A percentile compares a stretch with the other conserved stretches of the same genome.
Evolutionary conservation across 2,888 invertebrate species (phyloP).

Genomic region (Agonum fuliginosum): DNA sequence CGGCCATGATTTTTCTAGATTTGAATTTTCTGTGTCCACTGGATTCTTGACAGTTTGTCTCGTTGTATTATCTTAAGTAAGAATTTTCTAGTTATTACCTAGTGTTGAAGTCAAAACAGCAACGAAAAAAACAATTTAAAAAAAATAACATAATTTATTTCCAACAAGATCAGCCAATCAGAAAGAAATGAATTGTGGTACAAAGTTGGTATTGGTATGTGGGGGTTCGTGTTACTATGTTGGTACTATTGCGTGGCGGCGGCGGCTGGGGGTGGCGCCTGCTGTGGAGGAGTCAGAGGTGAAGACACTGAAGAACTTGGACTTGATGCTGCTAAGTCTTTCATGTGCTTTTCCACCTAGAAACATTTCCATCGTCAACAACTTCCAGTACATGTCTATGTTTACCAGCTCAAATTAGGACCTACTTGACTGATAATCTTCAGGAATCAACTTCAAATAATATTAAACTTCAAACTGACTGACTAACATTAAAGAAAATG

Average conservation of each 20-base stretch:
- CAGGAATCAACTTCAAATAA: no score
- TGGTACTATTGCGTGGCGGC: slow-evolving; percentile 55
- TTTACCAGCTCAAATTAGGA: no score
- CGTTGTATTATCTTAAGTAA: no score
- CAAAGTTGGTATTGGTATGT: background rate
- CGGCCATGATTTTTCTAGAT: no score
- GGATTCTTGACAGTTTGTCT: no score
- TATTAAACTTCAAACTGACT: no score
- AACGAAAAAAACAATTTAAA: slow-evolving; percentile 15
- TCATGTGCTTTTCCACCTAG: slow-evolving; percentile 72
- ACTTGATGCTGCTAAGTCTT: slow-evolving; percentile 68
- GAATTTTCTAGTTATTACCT: background rate
- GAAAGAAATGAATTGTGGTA: slow-evolving; percentile 19
- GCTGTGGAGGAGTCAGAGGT: slow-evolving; percentile 50
- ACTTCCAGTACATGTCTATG: no score
- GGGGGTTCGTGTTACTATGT: slow-evolving; percentile 1
- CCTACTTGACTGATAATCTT: no score
- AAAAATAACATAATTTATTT: slow-evolving; percentile 43
- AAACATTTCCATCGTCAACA: background rate
- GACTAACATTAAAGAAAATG: no score
- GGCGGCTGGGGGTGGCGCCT: slow-evolving; percentile 11
- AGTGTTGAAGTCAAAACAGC: background rate
- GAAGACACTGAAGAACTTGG: slow-evolving; percentile 58
- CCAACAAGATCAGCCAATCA: background rate
- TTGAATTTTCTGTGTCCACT: no score